Evolutionary conservation across 1,140 invertebrate species (phyloP).

Genomic region (Glossosoma conforme): DNA sequence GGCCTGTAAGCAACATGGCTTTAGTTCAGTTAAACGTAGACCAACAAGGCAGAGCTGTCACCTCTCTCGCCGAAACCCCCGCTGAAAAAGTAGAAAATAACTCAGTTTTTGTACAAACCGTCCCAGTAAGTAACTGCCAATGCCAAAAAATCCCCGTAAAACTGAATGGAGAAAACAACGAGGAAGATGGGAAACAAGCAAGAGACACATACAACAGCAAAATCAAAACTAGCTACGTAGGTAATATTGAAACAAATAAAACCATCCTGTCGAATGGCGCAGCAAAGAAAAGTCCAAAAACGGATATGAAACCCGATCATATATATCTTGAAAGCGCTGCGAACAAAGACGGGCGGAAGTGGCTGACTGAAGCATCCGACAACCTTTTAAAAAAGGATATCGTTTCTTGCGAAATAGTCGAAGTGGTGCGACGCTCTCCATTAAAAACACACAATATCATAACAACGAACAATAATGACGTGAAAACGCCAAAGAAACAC

Average conservation of each 20-base stretch:
- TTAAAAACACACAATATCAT: neutral
- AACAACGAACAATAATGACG: too few relatives aligned
- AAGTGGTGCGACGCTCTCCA: too few relatives aligned
- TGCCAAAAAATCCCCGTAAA: constrained; percentile 10
- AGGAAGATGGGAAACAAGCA: constrained; percentile 4
- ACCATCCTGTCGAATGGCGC: too few relatives aligned
- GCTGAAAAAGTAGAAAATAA: constrained; percentile 9
- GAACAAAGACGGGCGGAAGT: neutral
- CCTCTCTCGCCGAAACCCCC: constrained; percentile 30
- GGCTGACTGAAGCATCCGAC: neutral
- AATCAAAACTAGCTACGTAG: too few relatives aligned
- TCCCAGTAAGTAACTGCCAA: constrained; percentile 7
- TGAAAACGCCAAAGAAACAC: too few relatives aligned
- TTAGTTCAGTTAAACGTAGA: constrained; percentile 39
- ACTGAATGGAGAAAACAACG: neutral
- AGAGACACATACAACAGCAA: too few relatives aligned
- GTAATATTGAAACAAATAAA: too few relatives aligned
- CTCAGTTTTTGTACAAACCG: constrained; percentile 13
- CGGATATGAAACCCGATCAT: constrained; percentile 10
- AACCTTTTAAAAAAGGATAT: neutral
- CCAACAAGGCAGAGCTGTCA: constrained; percentile 36
- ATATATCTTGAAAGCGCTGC: neutral
- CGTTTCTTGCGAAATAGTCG: too few relatives aligned
- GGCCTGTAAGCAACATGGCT: constrained; percentile 39
- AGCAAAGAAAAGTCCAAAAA: constrained; percentile 10